Evolutionary conservation across 2,888 invertebrate genomes (phyloP), one percentile per base, ranked within the genome.

Genomic region (Eurois occulta): DNA sequence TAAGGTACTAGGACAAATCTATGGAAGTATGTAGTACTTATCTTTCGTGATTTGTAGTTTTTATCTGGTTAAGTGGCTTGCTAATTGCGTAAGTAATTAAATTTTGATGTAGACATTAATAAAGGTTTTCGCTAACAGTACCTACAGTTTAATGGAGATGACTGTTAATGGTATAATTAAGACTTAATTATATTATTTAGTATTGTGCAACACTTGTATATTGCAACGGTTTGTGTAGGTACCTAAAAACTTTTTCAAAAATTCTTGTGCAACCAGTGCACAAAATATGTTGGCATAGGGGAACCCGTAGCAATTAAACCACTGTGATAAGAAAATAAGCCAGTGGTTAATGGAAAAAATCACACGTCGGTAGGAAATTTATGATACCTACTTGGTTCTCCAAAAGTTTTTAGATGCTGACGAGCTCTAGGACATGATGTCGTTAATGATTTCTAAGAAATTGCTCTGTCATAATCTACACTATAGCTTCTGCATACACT

Each of bases 91-190:
- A 43, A 58, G 52, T 41, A 41, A 66, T 35, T 28, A 52, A 66
- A 67, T 24, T 13, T 64, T 64, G n/a, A 65, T 65, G n/a, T n/a
- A n/a, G n/a, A 65, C 2, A 38, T 46, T 46, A n/a, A 68, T 41
- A 35, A 35, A 48, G 8, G 38, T 18, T 58, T 72, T 32, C 13
- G 21, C 41, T 60, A 18, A 35, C 35, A 10, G 21, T 43, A 72
- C 16, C 41, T n/a, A n/a, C 13, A 28, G 32, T 75, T 60, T 72
- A 58, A 80, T 72, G 41, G n/a, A 18, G 16, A 35, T 66, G 16
- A 13, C 28, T 28, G 10, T 52, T 77, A 32, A 10, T 41, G 24
- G 43, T 32, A 72, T 43, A 24, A 43, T 64, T 18, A 62, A 21
- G 28, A 32, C 6, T 16, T 64, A 1, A 10, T 70, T 28, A 69